Evolutionary conservation across 2,113 vertebrate species (phyloP), one percentile per base, ranked within the genome.

Genomic region (Asarcornis scutulata): DNA sequence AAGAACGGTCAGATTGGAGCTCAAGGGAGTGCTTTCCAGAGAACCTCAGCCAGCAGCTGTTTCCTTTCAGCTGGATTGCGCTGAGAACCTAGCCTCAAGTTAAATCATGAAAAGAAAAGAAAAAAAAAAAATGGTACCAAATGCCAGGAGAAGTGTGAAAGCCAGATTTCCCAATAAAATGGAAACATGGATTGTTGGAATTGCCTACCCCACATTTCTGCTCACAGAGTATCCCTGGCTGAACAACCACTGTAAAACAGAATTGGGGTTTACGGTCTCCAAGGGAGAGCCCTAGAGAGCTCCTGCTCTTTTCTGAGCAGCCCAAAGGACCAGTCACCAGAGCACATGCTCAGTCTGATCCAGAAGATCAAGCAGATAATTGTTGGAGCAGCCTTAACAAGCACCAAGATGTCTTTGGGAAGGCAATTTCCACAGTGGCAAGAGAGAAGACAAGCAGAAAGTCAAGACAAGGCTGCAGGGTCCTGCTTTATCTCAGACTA

Each of bases 11-110:
- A 87, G 59, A 92, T 92, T 4, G 31, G 60, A 88, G 78, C 91
- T 91, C 59, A 53, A 72, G 63, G n/a, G 92, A 95, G 44, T 38
- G 82, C 75, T 91, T 94, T 96, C 86, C 87, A 86, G 84, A 91
- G 84, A 55, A 83, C 86, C 91, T 76, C 76, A 81, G 91, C 86
- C 94, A 97, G 83, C 92, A 96, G 91, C 87, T 95, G 94, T 89
- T 96, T 94, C 84, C 86, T 67, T 95, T 95, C 96, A 93, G 82
- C 89, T 92, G 55, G 84, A 77, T 21, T 89, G 72, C 52, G 78
- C 82, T 96, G 84, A 89, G 83, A 96, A 91, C 52, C 71, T n/a
- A 93, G 42, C 36, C 75, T 93, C 59, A 60, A 93, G 75, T 88
- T 85, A 77, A 91, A 83, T 72, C 75, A 74, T 38, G 56, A 89